Evolutionary conservation across 1,140 invertebrate species (phyloP).

Genomic region (Papilio glaucus): DNA sequence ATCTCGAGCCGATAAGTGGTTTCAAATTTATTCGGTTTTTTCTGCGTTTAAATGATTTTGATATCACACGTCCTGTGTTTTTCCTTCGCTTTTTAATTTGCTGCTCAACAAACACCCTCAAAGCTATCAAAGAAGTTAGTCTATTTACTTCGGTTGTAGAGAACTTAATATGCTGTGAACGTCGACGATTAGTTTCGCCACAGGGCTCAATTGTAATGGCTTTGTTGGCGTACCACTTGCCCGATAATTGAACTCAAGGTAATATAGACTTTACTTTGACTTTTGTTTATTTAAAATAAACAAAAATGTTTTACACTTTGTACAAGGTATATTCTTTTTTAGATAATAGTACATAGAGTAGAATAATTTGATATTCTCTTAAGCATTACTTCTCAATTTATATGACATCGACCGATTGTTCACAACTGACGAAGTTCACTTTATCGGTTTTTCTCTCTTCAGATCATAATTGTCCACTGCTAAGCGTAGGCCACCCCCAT

Average conservation of each 20-base stretch:
- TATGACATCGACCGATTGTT: no score
- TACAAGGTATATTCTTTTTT: neutral
- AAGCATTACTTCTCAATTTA: no score
- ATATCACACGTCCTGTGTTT: no score
- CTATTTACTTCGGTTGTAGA: conserved; percentile 19
- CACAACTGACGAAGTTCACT: no score
- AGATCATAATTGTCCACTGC: no score
- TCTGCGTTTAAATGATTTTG: no score
- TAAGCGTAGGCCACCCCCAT: no score
- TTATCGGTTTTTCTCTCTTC: no score
- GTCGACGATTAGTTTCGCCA: conserved; percentile 23
- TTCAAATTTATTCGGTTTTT: neutral
- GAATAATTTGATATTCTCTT: no score
- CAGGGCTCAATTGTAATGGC: conserved; percentile 14
- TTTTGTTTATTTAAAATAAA: neutral
- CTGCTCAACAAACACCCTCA: neutral
- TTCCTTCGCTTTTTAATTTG: neutral
- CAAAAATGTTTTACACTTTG: neutral
- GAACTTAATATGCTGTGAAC: conserved; percentile 26
- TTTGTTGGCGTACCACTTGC: neutral
- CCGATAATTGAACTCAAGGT: conserved; percentile 4
- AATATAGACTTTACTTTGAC: conserved; percentile 3
- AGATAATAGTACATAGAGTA: neutral
- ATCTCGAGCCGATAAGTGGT: no score
- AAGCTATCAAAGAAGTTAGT: conserved; percentile 10